A percentile compares a stretch with the other conserved stretches of the same genome.
Evolutionary conservation across 2,113 vertebrate species (phyloP).

Genomic region (Entelurus aequoreus): DNA sequence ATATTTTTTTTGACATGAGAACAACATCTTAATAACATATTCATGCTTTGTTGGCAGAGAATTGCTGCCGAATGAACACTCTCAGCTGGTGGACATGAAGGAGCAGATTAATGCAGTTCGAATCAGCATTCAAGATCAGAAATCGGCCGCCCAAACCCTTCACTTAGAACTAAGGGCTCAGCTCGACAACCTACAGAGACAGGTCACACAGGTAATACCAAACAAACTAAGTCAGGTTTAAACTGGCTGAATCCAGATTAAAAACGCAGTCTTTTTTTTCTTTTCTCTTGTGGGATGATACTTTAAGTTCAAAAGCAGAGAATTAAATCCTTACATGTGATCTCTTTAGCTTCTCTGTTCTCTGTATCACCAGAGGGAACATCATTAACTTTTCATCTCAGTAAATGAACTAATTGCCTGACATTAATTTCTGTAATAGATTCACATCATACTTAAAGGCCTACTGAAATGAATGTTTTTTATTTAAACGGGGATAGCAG

Average conservation of each 20-base stretch:
- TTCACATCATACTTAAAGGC: constrained; percentile 2
- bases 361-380: constrained; percentile 20
- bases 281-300: not conserved
- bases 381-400: constrained; percentile 42
- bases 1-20: not conserved
- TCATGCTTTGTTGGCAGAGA: constrained; percentile 49
- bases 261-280: too few species aligned
- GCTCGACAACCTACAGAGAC: constrained; percentile 32
- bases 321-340: constrained; percentile 2
- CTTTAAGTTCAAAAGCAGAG: not conserved
- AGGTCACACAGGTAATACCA: constrained; percentile 32
- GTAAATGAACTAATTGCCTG: constrained; percentile 46
- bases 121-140: constrained; percentile 32
- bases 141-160: constrained; percentile 17
- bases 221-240: too few species aligned
- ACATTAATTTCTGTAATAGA: constrained; percentile 15
- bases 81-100: constrained; percentile 35
- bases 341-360: constrained; percentile 32
- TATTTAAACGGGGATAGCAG: too few species aligned
- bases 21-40: not conserved
- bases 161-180: constrained; percentile 29
- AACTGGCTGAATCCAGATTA: too few species aligned
- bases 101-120: constrained; percentile 40
- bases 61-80: constrained; percentile 31
- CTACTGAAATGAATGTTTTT: too few species aligned